Evolutionary conservation across 2,888 invertebrate species (phyloP).

Genomic region (Pristionchus maxplancki): DNA sequence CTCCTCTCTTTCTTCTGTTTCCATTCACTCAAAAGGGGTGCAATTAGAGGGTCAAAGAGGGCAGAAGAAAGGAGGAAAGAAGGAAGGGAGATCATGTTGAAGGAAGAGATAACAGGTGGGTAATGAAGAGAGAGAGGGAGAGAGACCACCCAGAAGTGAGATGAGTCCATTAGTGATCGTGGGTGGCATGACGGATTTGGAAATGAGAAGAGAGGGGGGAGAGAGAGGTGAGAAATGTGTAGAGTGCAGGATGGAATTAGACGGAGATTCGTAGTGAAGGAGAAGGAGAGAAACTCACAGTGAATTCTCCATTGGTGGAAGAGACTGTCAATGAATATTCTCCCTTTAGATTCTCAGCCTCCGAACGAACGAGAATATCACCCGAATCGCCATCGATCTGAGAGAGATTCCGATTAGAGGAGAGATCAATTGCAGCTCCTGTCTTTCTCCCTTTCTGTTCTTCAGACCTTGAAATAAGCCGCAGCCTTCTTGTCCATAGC

Average conservation of each 20-base stretch:
- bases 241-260: neutral
- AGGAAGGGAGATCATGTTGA: neutral
- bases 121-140: neutral
- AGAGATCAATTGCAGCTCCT: neutral
- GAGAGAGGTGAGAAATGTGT: neutral
- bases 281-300: neutral
- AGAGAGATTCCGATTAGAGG: neutral
- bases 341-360: neutral
- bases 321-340: slow-evolving; percentile 16
- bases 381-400: slow-evolving; percentile 35
- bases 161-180: slow-evolving; percentile 9
- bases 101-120: slow-evolving; percentile 37
- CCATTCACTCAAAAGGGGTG: slow-evolving; percentile 1
- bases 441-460: neutral
- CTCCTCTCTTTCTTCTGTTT: slow-evolving; percentile 23
- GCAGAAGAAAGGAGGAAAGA: neutral
- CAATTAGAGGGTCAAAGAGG: slow-evolving; percentile 20
- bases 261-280: neutral
- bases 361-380: neutral
- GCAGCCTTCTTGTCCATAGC: slow-evolving; percentile 46
- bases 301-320: slow-evolving; percentile 38
- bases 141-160: neutral
- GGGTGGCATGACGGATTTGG: neutral
- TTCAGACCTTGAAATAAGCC: slow-evolving; percentile 32
- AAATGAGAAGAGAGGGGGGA: slow-evolving; percentile 1